Percentiles rank a stretch among this genome's conserved stretches.
These are phyloP conservation scores for Stichodactyla helianthus DNA, from an alignment of 64 coral and sea anemone species.

Conservation along the genomic window DNA sequence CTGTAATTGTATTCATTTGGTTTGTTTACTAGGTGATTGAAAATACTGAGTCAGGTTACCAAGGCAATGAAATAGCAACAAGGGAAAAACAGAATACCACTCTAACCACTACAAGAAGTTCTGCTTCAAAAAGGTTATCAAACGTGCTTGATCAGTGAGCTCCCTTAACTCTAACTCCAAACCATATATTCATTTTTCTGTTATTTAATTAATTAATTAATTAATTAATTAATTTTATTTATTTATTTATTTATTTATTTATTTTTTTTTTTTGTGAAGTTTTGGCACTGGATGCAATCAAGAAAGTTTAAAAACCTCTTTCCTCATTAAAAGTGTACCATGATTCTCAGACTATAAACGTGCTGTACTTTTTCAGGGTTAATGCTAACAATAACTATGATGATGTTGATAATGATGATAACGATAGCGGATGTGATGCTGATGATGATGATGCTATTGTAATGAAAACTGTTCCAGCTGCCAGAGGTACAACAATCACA, in stretches of 20 bases:
- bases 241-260: no score
- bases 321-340: no score
- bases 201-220: no score
- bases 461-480: not conserved
- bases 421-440: conserved; percentile 18
- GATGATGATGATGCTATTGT: conserved; percentile 22
- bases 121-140: not conserved
- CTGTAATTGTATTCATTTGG: no score
- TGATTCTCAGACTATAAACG: not conserved
- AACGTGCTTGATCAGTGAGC: no score
- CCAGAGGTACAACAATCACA: not conserved
- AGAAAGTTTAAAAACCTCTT: no score
- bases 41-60: not conserved
- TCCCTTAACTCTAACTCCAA: no score
- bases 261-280: no score
- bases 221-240: no score
- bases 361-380: not conserved
- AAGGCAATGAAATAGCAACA: not conserved
- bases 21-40: not conserved
- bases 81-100: not conserved
- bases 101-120: not conserved
- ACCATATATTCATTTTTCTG: no score
- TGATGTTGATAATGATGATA: conserved; percentile 15
- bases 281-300: no score
- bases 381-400: not conserved